Evolutionary conservation across 2,888 invertebrate species (phyloP), one percentile per base, ranked within the genome.

Genomic region (Harpalus rubripes): DNA sequence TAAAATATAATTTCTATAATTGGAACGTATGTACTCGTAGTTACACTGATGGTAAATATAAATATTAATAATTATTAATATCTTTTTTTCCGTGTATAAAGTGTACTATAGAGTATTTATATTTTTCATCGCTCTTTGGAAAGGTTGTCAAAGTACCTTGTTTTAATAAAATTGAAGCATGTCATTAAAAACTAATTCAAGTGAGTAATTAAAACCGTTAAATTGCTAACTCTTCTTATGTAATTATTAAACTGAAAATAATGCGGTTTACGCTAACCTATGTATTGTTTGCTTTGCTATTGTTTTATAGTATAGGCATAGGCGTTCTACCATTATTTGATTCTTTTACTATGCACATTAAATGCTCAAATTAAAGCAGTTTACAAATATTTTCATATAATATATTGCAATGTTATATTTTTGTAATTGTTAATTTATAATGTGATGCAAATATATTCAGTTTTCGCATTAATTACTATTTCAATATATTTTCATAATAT

Each of bases 131-230:
- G 59, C 59, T 4, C 15, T 6, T 10, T 52, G 0, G 44, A 12
- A 12, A 12, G 44, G 1, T 0, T 4, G 16, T 6, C 15, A 2
- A 16, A 59, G 15, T 59, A 59, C 18, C 15, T 16, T 16, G 63
- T 22, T 63, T 63, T 63, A 63, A 63, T 63, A 63, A 63, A 63
- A 63, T 63, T 26, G 18, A 15, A 10, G 26, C 8, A 22, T 63
- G 22, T 63, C 63, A 63, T 63, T 63, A 63, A 63, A 63, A 63
- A 63, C 16, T 63, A 63, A 63, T 63, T 22, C 63, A 63, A 16
- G 63, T 7, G 16, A 16, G 22, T 63, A 63, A 63, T 63, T 63
- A 63, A 63, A 63, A 18, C 12, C 22, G 22, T 63, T 63, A 63
- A 63, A 63, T 18, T 63, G 1, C 63, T 3, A 63, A 22, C 63